Base-by-base conservation (phyloP, 2,113 vertebrate genomes). In the Dromas ardeola region DNA sequence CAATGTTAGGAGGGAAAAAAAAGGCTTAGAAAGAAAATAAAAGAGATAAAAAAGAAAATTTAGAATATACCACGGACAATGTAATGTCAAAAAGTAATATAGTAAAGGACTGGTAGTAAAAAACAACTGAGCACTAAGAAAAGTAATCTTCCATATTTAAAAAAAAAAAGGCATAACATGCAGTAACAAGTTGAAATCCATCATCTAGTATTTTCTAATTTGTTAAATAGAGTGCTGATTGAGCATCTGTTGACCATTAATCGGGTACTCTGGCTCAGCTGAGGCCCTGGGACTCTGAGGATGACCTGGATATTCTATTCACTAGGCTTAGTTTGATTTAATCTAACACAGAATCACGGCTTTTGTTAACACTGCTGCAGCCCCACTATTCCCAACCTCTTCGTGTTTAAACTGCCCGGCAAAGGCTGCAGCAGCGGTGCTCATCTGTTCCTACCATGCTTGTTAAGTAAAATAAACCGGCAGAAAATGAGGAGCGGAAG, bases 331-430 rank as follows among this genome's bases (percentile, higher is more conserved):
- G 56, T 8, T 1, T 27, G 70, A 16, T 32, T 47, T 20, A 27
- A 49, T 12, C 76, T 4, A 45, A 29, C 21, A 11, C 0, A 0
- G 47, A 58, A 11, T 6, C n/a, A 1, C 0, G 7, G 40, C 40
- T 49, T 27, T 2, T 16, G 55, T 4, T 5, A 34, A 6, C 79
- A 8, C 53, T 11, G 22, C 38, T 20, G 45, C 56, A 81, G 83
- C 66, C 58, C 69, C 58, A 7, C 32, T 5, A 20, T 11, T 23
- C 32, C 81, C 77, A 63, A 8, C 5, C 59, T 43, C 14, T 1
- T 4, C 34, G 0, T 9, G 3, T 12, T 36, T 19, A 79, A n/a
- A 20, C 45, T 4, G 26, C 1, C 38, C 0, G 0, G 74, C 67
- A 38, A 10, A 50, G 2, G 5, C 5, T 2, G 45, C 58, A 49